phyloP scores from a whole-genome alignment of 2,888 invertebrate species.

The Ornithoptera alexandrae region DNA sequence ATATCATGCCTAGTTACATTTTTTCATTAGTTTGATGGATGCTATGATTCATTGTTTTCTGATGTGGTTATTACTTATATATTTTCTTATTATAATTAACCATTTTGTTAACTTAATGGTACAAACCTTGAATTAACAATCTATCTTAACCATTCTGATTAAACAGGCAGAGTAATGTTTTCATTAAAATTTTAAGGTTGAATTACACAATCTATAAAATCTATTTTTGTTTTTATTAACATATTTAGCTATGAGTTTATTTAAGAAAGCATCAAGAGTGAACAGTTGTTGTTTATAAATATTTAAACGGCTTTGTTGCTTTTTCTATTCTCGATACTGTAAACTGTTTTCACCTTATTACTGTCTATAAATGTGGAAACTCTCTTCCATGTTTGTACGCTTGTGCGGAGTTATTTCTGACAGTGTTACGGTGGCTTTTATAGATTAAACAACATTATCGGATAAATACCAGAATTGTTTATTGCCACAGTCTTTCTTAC shows the following conservation, averaged over 20 bases:
- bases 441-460: background rate
- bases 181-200: too few relatives aligned
- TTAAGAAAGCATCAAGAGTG: too few relatives aligned
- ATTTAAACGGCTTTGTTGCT: background rate
- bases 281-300: too few relatives aligned
- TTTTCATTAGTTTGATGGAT: background rate
- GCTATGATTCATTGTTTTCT: background rate
- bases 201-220: too few relatives aligned
- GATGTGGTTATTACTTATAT: background rate
- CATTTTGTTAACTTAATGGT: too few relatives aligned
- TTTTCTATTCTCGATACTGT: background rate
- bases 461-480: background rate
- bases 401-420: constrained; percentile 4
- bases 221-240: too few relatives aligned
- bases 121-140: background rate
- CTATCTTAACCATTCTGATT: too few relatives aligned
- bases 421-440: constrained; percentile 2
- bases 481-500: background rate
- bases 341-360: constrained; percentile 14
- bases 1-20: background rate
- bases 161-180: too few relatives aligned
- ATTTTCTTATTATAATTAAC: background rate
- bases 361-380: constrained; percentile 2
- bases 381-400: background rate
- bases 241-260: too few relatives aligned